Evolutionary conservation across 1,140 invertebrate species (phyloP), one percentile per base, ranked within the genome.

Genomic region (Glossosoma conforme): DNA sequence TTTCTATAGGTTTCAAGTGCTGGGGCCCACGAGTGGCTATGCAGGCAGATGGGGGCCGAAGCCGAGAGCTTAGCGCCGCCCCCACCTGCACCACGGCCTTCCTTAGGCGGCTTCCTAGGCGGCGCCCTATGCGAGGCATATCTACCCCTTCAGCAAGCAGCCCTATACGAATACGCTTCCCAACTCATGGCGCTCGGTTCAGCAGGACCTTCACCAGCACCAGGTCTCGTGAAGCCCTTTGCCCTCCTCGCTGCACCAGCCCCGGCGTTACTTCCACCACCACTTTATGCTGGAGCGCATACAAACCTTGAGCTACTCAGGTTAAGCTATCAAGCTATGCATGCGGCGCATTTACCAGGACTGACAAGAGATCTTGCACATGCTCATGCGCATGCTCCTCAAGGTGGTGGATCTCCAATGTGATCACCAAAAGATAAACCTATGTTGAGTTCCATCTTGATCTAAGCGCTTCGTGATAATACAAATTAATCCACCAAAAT

Each of bases 131-230:
- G 48, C 25, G 22, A 24, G 3, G 38, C 49, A 8, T 52, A 44
- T 20, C 24, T 42, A 9, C 51, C 51, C 15, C 24, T 53, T 24
- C 51, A 46, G 30, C 51, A 53, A 32, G 51, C 51, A 1, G 51
- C 51, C 35, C 36, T 53, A 14, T 53, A 53, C 14, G 51, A 41
- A 19, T 53, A 53, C 22, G 51, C 51, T 21, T 53, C 51, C 4
- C 21, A 42, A 2, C 44, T 53, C 2, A 24, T 43, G 41, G 41
- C 41, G 20, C 30, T 44, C 6, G 49, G 49, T 13, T 45, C 33
- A 20, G 43, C n/a, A 32, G 19, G 11, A 19, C 48, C 48, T 15
- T 42, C 48, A 2, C n/a, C n/a, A n/a, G 32, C 32, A 13, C 32
- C 32, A 4, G 32, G 32, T 13, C 51, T 53, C 10, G 51, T 53